A percentile compares a stretch with the other conserved stretches of the same genome.
Conservation (phyloP, 2,888 invertebrate genomes). For the Aphidius colemani region DNA sequence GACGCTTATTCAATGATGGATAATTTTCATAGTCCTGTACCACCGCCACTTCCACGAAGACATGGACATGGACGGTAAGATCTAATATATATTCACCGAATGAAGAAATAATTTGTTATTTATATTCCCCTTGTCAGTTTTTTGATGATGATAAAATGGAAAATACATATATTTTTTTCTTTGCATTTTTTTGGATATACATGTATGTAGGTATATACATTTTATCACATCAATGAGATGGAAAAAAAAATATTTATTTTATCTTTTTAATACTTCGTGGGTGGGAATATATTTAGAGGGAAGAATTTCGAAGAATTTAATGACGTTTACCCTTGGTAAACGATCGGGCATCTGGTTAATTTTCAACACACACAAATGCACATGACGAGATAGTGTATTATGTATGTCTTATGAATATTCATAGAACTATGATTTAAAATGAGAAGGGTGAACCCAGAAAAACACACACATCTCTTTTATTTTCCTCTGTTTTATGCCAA, state of each 20-base stretch:
- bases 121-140: too few relatives aligned
- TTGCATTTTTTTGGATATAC: too few relatives aligned
- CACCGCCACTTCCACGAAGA: conserved; percentile 56
- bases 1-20: conserved; percentile 58
- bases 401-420: conserved; percentile 24
- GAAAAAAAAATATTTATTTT: not conserved
- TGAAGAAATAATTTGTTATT: too few relatives aligned
- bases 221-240: too few relatives aligned
- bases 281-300: too few relatives aligned
- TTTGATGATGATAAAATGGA: too few relatives aligned
- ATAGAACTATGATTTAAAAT: not conserved
- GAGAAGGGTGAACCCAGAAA: too few relatives aligned
- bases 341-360: conserved; percentile 18
- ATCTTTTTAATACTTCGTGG: too few relatives aligned
- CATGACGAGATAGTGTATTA: not conserved
- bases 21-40: conserved; percentile 57
- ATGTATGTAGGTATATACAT: too few relatives aligned
- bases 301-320: not conserved
- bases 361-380: conserved; percentile 11
- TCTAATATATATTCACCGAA: not conserved
- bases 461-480: too few relatives aligned
- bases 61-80: conserved; percentile 59
- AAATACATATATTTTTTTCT: too few relatives aligned
- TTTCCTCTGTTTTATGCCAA: too few relatives aligned
- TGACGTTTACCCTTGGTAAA: conserved; percentile 27